These are phyloP conservation scores for Chionis minor DNA, from an alignment of 2,113 vertebrate genomes.

Conservation along the genomic window DNA sequence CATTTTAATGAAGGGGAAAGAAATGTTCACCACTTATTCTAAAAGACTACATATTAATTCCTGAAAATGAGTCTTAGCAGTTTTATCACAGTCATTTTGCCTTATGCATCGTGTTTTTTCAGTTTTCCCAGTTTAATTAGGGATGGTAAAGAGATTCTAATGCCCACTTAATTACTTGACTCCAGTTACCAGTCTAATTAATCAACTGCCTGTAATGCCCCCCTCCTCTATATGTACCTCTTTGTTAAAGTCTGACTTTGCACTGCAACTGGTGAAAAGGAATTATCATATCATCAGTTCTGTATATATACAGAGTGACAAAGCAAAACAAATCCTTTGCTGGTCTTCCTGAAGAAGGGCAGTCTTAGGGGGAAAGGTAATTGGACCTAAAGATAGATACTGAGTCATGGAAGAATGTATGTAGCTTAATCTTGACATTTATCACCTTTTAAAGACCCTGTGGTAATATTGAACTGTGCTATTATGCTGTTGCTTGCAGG, in stretches of 20 bases:
- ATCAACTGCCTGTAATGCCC: neutral
- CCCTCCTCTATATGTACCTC: neutral
- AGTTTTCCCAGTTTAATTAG: constrained; percentile 31
- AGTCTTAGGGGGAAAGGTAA: neutral
- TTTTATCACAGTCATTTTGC: neutral
- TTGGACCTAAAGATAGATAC: neutral
- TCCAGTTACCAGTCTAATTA: constrained; percentile 14
- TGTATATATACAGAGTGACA: neutral
- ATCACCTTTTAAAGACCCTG: neutral
- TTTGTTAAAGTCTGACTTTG: neutral
- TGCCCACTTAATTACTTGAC: constrained; percentile 13
- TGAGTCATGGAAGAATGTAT: neutral
- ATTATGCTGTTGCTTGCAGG: neutral
- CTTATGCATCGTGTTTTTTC: neutral
- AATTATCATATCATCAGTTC: neutral
- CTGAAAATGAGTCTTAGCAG: neutral
- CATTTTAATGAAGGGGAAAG: neutral
- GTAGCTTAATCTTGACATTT: neutral
- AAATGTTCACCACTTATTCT: neutral
- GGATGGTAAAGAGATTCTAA: neutral
- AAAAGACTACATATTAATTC: neutral
- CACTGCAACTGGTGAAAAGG: neutral
- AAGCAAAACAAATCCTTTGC: neutral
- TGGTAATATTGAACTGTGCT: neutral
- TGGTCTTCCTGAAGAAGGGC: neutral